Evolutionary conservation across 2,888 invertebrate genomes (phyloP).

Genomic region (Trileptium ribeirensis): DNA sequence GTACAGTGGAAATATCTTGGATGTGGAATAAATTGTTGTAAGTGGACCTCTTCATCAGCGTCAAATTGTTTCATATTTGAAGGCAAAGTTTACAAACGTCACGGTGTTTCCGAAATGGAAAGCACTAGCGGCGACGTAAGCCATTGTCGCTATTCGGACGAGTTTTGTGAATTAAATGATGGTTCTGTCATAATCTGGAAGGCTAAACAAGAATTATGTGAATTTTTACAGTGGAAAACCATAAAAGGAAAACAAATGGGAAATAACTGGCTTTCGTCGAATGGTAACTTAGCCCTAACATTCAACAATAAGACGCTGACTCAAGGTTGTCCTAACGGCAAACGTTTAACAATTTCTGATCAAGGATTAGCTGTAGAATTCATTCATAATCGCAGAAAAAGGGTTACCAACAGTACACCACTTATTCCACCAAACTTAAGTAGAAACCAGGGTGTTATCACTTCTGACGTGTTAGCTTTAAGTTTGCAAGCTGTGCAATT

Average conservation of each 20-base stretch:
- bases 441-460: neutral
- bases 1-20: neutral
- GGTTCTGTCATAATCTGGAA: neutral
- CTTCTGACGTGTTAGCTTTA: neutral
- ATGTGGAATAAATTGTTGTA: neutral
- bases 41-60: neutral
- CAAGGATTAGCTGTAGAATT: neutral
- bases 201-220: neutral
- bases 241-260: neutral
- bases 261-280: neutral
- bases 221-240: neutral
- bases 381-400: no score
- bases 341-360: neutral
- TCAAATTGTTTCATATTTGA: neutral
- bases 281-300: neutral
- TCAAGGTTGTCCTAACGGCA: neutral
- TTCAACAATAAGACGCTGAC: neutral
- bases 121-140: neutral
- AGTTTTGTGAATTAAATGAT: neutral
- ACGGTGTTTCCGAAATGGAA: neutral
- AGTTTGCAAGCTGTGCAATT: conserved; percentile 9
- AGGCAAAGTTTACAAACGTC: neutral
- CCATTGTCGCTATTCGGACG: neutral
- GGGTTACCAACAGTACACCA: no score
- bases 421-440: no score